Evolutionary conservation across 2,113 vertebrate genomes (phyloP), one percentile per base, ranked within the genome.

Genomic region (Lota lota): DNA sequence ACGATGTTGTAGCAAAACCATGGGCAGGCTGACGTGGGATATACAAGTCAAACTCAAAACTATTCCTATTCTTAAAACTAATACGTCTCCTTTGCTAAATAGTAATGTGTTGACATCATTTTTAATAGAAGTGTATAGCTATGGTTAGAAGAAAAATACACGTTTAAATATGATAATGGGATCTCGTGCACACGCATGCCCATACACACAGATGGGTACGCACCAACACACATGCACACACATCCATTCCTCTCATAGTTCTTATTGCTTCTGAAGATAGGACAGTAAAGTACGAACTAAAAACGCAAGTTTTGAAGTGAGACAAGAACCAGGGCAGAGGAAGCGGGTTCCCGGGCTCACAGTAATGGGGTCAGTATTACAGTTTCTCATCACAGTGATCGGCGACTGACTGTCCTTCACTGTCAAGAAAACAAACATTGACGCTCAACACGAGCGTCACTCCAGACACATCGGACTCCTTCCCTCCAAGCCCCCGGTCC

Each of bases 361-460:
- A 90, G 89, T 89, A 83, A 77, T 68, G 87, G 72, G 89, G 90
- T 91, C 89, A 85, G 79, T 85, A 74, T 82, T 89, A 86, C 88
- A 87, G 88, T 89, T 88, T 89, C 81, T 90, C 86, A 83, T 93
- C 92, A 93, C 92, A 92, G 92, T 92, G 92, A 82, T 92, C 78
- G 82, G 83, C 85, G 86, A 88, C 78, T 79, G 63, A 78, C 87
- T 89, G 74, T 85, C 83, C 78, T 83, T 75, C 82, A 65, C 65
- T 20, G 40, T 71, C 80, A 86, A 85, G 73, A 74, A 79, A 87
- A 81, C 88, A 83, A 85, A 85, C 86, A 86, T 78, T 58, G 22
- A 68, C 84, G 73, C 85, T 84, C 83, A 83, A 87, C 86, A 78
- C 71, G 1, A 67, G 65, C 76, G 19, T 66, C 71, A 53, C 28